These are phyloP conservation scores for Aselliscus stoliczkanus DNA, from an alignment of 2,797 vertebrate species.

Conservation along the genomic window DNA sequence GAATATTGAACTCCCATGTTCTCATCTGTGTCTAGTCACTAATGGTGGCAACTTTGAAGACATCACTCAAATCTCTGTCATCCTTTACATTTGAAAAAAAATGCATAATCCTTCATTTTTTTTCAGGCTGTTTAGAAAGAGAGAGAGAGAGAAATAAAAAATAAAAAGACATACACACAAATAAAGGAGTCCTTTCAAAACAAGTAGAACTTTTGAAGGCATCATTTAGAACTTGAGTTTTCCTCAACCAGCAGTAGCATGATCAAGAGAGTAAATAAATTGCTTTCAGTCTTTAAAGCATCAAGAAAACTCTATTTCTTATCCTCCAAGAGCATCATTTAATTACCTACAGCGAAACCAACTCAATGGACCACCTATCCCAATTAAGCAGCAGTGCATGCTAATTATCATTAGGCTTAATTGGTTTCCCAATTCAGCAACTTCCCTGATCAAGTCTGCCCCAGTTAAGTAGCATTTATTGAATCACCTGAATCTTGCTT, in stretches of 20 bases:
- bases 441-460: slow-evolving; percentile 68
- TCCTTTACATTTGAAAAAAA: neutral
- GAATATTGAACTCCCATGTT: neutral
- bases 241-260: slow-evolving; percentile 14
- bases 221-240: slow-evolving; percentile 36
- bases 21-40: neutral
- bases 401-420: slow-evolving; percentile 76
- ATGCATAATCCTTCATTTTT: neutral
- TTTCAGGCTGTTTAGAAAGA: neutral
- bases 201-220: neutral
- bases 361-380: slow-evolving; percentile 72
- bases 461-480: slow-evolving; percentile 71
- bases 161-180: neutral
- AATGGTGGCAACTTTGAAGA: neutral
- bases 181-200: neutral
- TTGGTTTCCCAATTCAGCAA: slow-evolving; percentile 75
- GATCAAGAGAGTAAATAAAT: slow-evolving; percentile 62
- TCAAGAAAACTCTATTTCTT: slow-evolving; percentile 63
- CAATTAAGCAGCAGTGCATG: slow-evolving; percentile 62
- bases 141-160: neutral
- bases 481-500: slow-evolving; percentile 73
- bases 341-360: slow-evolving; percentile 71
- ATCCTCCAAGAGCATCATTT: slow-evolving; percentile 65
- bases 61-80: neutral
- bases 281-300: slow-evolving; percentile 61